These are phyloP conservation scores for Lophius americanus DNA, from an alignment of 2,797 vertebrate species.

Conservation along the genomic window DNA sequence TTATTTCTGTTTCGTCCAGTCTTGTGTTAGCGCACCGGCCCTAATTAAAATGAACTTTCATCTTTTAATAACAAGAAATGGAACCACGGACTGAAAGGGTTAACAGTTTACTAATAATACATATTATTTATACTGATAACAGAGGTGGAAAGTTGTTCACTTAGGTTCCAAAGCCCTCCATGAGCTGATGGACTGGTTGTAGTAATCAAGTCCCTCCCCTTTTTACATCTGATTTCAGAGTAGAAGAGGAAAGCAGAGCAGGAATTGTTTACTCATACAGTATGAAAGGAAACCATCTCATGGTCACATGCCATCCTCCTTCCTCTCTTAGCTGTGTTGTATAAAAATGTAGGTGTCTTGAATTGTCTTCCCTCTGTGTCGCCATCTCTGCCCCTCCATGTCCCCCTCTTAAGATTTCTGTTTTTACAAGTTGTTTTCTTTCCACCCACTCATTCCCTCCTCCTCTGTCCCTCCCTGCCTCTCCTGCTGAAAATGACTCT, in stretches of 20 bases:
- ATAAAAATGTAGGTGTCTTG: constrained; percentile 15
- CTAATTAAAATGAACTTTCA: neutral
- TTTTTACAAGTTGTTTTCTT: constrained; percentile 83
- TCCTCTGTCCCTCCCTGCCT: constrained; percentile 46
- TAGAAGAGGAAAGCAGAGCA: constrained; percentile 40
- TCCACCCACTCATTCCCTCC: constrained; percentile 44
- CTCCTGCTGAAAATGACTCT: constrained; percentile 77
- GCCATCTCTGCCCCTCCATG: constrained; percentile 49
- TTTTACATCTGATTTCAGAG: constrained; percentile 60
- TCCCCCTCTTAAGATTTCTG: constrained; percentile 72
- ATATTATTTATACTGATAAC: constrained; percentile 28
- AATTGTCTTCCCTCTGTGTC: constrained; percentile 35
- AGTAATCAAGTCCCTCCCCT: constrained; percentile 59
- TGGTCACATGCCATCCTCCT: neutral
- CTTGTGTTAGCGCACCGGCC: neutral
- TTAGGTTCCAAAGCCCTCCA: constrained; percentile 37
- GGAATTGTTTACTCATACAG: constrained; percentile 49
- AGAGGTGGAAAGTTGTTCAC: constrained; percentile 48
- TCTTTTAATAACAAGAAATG: constrained; percentile 2
- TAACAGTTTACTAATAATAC: constrained; percentile 65
- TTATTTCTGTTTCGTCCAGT: neutral
- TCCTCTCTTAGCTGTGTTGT: constrained; percentile 5
- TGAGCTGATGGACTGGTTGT: constrained; percentile 55
- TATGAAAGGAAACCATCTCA: constrained; percentile 23
- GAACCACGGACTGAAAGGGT: constrained; percentile 53